Conservation (phyloP, 2,113 vertebrate genomes). For the Gasterosteus aculeatus region DNA sequence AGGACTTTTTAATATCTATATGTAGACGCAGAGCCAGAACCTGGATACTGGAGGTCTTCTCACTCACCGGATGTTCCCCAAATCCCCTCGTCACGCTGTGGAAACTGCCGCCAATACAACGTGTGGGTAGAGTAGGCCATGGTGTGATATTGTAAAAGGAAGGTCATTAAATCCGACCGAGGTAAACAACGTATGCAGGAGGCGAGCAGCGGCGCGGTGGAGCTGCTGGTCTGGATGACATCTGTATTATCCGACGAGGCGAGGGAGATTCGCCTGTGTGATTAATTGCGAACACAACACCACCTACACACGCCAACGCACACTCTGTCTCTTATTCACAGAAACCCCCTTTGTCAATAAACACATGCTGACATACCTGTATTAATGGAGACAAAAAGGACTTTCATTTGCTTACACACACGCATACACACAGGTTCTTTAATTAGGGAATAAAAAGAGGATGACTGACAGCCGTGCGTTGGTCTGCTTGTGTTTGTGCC, state of each 20-base stretch:
- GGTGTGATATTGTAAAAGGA: neutral
- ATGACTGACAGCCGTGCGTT: constrained; percentile 57
- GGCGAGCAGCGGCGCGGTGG: constrained; percentile 31
- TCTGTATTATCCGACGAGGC: constrained; percentile 52
- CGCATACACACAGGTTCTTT: constrained; percentile 38
- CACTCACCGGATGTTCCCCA: no score
- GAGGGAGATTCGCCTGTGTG: constrained; percentile 51
- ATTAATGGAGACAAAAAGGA: constrained; percentile 44
- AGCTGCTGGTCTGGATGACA: constrained; percentile 53
- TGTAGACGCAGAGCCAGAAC: neutral
- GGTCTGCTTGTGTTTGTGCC: constrained; percentile 37
- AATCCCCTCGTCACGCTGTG: no score
- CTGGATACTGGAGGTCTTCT: neutral
- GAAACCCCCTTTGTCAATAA: constrained; percentile 32
- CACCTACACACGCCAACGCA: constrained; percentile 37
- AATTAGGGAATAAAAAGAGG: constrained; percentile 47
- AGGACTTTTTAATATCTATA: neutral
- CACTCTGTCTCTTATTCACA: constrained; percentile 11
- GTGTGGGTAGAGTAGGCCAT: neutral
- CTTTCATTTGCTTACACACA: constrained; percentile 50
- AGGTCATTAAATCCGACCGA: constrained; percentile 26
- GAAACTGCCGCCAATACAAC: neutral
- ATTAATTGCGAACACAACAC: constrained; percentile 59
- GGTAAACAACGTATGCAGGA: constrained; percentile 27
- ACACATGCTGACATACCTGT: constrained; percentile 10